Conservation (phyloP, 2,888 invertebrate genomes). For the Nasonovia ribisnigri region DNA sequence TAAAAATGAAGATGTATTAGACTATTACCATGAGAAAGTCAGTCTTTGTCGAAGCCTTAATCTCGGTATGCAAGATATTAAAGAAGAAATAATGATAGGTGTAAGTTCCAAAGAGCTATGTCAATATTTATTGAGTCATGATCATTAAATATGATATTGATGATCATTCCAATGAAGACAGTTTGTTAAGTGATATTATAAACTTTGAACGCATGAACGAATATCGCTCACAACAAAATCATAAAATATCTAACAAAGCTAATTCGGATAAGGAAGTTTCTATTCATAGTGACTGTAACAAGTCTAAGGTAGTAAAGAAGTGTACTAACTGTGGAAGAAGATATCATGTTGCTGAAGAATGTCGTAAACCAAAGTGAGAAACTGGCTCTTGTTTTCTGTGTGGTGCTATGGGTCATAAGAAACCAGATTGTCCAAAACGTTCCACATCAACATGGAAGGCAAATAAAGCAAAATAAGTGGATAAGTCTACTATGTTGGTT, state of each 20-base stretch:
- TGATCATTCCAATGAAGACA: background rate
- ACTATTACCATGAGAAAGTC: background rate
- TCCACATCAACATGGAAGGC: background rate
- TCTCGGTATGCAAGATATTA: background rate
- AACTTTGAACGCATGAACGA: background rate
- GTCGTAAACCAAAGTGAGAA: slow-evolving; percentile 8
- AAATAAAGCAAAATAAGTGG: background rate
- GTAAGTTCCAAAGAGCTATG: background rate
- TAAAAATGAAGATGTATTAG: background rate
- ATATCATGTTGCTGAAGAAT: background rate
- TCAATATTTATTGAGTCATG: background rate
- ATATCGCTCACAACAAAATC: background rate
- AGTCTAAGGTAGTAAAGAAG: background rate
- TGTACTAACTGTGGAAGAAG: background rate
- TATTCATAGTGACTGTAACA: background rate
- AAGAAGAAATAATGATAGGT: background rate
- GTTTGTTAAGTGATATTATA: background rate
- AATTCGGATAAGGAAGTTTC: background rate
- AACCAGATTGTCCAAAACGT: background rate
- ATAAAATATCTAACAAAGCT: background rate
- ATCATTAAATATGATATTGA: too few species aligned
- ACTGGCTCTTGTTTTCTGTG: background rate
- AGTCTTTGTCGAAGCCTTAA: background rate
- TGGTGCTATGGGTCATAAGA: background rate
- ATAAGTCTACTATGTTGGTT: background rate